Base-by-base conservation (phyloP, 2,888 invertebrate genomes). In the Megastigmus dorsalis region DNA sequence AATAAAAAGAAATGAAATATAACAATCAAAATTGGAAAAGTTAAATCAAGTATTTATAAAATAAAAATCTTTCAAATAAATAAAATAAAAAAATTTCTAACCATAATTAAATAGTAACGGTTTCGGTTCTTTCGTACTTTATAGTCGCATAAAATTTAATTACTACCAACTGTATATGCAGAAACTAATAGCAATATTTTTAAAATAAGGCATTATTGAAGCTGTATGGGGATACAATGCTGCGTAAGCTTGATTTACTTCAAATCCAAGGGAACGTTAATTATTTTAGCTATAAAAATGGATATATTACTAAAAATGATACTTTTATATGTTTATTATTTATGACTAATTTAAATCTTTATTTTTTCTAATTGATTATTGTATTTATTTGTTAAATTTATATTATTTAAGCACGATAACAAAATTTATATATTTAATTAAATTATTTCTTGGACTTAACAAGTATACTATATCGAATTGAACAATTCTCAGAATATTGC, bases 131-230 rank as follows among this genome's bases (percentile, higher is more conserved):
- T 43, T 50, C 18, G 10, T 26, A 38, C 38, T 57, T 72, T 63
- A 71, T n/a, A 45, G 6, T 41, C 38, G 13, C 62, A 28, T 55
- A 54, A 65, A 65, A 41, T 41, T 57, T 54, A 52, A 69, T 68
- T 45, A 50, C 41, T n/a, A 30, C n/a, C 13, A 48, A 43, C 41
- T 41, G 43, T 23, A 15, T 23, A 26, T 60, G 4, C 7, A 28
- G 48, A 57, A 48, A 36, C 23, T 30, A n/a, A 54, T 9, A 36
- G 36, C 38, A 23, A 45, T n/a, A 36, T 71, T 63, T 71, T 65
- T 60, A 43, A 41, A 20, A 13, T 10, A 15, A n/a, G 13, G 18
- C 52, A 60, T 69, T 69, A 33, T 18, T 23, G 15, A 23, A 36
- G 18, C 28, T 48, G 23, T 2, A 30, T n/a, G n/a, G 43, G 28